Percentiles rank a stretch among this genome's conserved stretches.
Evolutionary conservation across 2,888 invertebrate genomes (phyloP).

Genomic region (Tipula confusa): DNA sequence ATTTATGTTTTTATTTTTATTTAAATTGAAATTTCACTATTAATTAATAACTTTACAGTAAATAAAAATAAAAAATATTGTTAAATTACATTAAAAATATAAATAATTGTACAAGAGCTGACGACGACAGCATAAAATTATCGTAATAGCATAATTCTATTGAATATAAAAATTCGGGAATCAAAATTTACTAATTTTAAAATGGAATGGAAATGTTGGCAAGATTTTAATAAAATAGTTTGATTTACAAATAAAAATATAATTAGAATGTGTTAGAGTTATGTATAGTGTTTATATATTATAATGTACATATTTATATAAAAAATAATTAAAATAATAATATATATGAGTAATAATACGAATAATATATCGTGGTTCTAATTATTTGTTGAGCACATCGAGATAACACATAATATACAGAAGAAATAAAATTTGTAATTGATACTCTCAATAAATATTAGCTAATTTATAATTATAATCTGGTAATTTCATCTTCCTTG

Average conservation of each 20-base stretch:
- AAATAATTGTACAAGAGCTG: not conserved
- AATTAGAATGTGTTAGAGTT: not conserved
- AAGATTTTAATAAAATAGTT: not conserved
- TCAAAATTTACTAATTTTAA: not conserved
- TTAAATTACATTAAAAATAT: not conserved
- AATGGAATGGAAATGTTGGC: not conserved
- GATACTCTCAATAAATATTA: not conserved
- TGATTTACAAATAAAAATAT: not conserved
- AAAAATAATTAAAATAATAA: not conserved
- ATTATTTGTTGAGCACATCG: not conserved
- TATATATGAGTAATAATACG: not conserved
- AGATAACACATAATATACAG: not conserved
- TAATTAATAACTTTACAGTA: not conserved
- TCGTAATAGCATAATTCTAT: not conserved
- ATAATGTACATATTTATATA: not conserved
- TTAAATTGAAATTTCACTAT: not conserved
- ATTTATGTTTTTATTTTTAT: not conserved
- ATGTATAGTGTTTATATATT: not conserved
- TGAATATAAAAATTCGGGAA: not conserved
- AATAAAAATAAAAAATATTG: no score
- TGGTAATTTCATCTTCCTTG: slow-evolving; percentile 27
- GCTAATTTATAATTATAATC: slow-evolving; percentile 16
- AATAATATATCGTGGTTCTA: not conserved
- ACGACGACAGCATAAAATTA: no score
- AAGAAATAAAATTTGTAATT: not conserved